Conservation (phyloP, 2,888 invertebrate genomes). For the Drosophila parthenogenetica region DNA sequence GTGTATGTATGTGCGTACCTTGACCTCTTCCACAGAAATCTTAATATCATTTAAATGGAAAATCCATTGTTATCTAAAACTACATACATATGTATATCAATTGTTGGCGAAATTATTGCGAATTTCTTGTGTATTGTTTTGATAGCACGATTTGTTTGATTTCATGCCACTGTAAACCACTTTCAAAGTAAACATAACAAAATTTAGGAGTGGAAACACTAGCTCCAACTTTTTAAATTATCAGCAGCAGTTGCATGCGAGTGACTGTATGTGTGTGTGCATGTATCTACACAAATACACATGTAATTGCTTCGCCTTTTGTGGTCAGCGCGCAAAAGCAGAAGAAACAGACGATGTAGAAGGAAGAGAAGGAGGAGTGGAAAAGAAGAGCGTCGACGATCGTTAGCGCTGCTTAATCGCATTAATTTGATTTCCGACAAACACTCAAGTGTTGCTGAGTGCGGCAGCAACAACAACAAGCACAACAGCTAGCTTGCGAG, state of each 20-base stretch:
- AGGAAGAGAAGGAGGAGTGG: background rate
- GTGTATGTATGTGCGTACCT: conserved; percentile 51
- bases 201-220: conserved; percentile 24
- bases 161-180: conserved; percentile 39
- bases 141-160: conserved; percentile 43
- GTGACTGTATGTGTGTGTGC: background rate
- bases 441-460: conserved; percentile 54
- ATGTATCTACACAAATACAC: conserved; percentile 4
- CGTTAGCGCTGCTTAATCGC: conserved; percentile 61
- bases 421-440: conserved; percentile 72
- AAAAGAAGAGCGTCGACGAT: conserved; percentile 39
- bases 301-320: conserved; percentile 24
- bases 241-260: conserved; percentile 45
- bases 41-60: conserved; percentile 33
- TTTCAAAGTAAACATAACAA: conserved; percentile 45
- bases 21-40: conserved; percentile 38
- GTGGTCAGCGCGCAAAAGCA: conserved; percentile 18
- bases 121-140: conserved; percentile 42
- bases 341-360: background rate
- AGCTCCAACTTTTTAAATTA: conserved; percentile 30
- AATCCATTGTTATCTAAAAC: conserved; percentile 30
- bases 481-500: conserved; percentile 30
- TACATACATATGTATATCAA: conserved; percentile 9
- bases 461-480: conserved; percentile 39
- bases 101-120: conserved; percentile 48